phyloP scores from a whole-genome alignment of 2,888 invertebrate genomes.

The Alentia gelatinosa region DNA sequence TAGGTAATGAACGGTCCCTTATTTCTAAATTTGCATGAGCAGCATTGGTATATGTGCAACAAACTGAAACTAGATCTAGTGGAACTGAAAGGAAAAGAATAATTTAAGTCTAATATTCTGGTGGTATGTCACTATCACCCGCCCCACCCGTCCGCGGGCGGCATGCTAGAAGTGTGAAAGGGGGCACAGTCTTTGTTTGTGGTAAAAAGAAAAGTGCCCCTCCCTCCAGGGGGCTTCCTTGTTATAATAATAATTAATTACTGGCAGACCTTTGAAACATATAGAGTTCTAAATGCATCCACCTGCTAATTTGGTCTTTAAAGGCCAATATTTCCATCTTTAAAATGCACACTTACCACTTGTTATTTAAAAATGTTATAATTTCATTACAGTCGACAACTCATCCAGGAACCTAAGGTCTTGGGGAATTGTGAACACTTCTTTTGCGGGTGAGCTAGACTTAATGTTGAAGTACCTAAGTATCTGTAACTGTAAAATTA shows the following conservation, averaged over 20 bases:
- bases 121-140: too few relatives aligned
- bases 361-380: background rate
- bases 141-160: too few relatives aligned
- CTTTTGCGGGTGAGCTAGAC: slow-evolving; percentile 73
- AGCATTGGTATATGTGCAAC: too few relatives aligned
- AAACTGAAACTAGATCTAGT: too few relatives aligned
- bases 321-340: background rate
- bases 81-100: too few relatives aligned
- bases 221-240: background rate
- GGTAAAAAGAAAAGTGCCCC: background rate
- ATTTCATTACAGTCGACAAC: slow-evolving; percentile 66
- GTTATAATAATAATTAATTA: too few relatives aligned
- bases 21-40: too few relatives aligned
- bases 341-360: background rate
- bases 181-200: too few relatives aligned
- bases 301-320: background rate
- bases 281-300: background rate
- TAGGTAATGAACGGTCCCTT: too few relatives aligned
- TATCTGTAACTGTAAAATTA: background rate
- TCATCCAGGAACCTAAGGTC: slow-evolving; percentile 69
- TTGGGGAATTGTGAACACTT: slow-evolving; percentile 77
- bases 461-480: background rate
- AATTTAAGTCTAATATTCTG: too few relatives aligned
- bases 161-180: too few relatives aligned
- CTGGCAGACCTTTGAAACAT: too few relatives aligned